These are phyloP conservation scores for Drosophila pachea DNA, from an alignment of 1,140 invertebrate genomes.

Conservation along the genomic window DNA sequence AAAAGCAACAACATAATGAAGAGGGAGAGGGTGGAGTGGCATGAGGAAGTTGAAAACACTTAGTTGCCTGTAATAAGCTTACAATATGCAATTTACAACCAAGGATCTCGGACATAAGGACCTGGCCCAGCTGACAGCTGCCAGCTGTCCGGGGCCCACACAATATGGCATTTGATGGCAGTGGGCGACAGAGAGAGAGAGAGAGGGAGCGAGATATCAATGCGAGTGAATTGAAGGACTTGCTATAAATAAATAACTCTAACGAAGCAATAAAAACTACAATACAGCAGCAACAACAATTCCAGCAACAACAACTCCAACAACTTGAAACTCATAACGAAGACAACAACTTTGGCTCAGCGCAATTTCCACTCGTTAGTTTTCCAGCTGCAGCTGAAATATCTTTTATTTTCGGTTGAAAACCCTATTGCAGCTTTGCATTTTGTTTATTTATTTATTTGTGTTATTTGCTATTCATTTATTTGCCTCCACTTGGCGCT, in stretches of 20 bases:
- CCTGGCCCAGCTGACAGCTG: neutral
- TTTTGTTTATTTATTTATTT: constrained; percentile 55
- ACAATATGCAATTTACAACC: neutral
- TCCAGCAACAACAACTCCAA: constrained; percentile 8
- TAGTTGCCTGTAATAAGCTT: constrained; percentile 15
- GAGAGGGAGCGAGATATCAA: constrained; percentile 18
- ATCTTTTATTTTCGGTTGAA: constrained; percentile 17
- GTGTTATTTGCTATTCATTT: constrained; percentile 52
- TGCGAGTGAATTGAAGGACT: constrained; percentile 17
- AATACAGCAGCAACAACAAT: constrained; percentile 22
- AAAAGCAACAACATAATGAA: neutral
- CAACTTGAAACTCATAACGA: neutral
- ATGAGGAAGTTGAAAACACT: neutral
- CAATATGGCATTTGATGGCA: constrained; percentile 13
- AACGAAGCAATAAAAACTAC: constrained; percentile 31
- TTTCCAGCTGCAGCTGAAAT: constrained; percentile 19
- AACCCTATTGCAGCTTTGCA: constrained; percentile 38
- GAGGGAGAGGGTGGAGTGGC: no score
- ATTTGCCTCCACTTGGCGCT: constrained; percentile 45
- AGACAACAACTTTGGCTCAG: neutral
- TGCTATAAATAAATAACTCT: constrained; percentile 36
- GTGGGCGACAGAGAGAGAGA: no score
- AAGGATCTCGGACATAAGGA: neutral
- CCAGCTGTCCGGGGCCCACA: neutral
- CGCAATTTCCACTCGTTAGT: constrained; percentile 25